A percentile compares a stretch with the other conserved stretches of the same genome.
Conservation (phyloP, 2,113 vertebrate genomes). For the Aviceda subcristata region DNA sequence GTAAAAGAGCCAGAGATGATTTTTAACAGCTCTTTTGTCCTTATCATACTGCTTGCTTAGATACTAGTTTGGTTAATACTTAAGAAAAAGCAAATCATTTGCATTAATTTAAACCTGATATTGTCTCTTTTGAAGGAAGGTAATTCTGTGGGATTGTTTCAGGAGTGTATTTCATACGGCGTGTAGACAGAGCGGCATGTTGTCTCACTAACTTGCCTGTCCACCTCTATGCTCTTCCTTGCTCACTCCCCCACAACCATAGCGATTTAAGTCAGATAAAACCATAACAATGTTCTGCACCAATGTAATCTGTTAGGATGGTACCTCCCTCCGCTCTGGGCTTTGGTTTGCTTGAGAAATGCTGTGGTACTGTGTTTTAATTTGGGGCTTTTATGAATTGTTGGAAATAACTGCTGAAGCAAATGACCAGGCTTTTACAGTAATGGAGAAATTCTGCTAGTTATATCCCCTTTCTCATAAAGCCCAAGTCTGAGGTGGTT, state of each 20-base stretch:
- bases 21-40: neutral
- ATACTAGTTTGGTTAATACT: neutral
- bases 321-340: neutral
- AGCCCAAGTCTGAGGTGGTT: neutral
- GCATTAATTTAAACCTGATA: neutral
- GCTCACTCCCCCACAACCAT: fast-evolving
- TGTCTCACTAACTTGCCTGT: neutral
- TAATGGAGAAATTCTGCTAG: neutral
- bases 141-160: neutral
- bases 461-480: neutral
- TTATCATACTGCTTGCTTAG: neutral
- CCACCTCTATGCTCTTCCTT: neutral
- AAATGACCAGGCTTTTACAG: neutral
- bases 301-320: fast-evolving
- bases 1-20: neutral
- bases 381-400: neutral
- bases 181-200: fast-evolving
- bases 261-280: neutral
- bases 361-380: neutral
- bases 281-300: neutral
- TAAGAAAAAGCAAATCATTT: neutral
- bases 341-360: neutral
- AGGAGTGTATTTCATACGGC: neutral
- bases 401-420: neutral
- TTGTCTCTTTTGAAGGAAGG: neutral